A percentile compares a stretch with the other conserved stretches of the same genome.
Evolutionary conservation across 2,113 vertebrate genomes (phyloP).

Genomic region (Bucco capensis): DNA sequence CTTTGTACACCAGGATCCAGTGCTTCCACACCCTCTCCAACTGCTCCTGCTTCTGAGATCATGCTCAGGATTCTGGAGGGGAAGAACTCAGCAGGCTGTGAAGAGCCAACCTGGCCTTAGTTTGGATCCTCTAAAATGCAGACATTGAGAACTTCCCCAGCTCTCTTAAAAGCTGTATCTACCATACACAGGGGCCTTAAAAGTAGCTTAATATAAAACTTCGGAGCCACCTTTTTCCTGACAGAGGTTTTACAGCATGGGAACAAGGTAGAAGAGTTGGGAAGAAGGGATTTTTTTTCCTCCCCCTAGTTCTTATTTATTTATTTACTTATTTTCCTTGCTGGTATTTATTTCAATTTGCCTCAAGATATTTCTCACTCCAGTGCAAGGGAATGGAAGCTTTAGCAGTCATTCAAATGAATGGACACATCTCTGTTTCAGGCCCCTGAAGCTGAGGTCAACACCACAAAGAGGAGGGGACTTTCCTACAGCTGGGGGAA

Average conservation of each 20-base stretch:
- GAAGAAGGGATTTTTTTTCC: neutral
- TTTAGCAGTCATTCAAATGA: neutral
- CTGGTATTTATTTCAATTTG: neutral
- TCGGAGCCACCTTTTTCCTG: neutral
- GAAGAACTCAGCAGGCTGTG: fast-evolving
- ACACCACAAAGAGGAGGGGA: neutral
- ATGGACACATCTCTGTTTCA: neutral
- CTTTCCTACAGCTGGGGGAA: neutral
- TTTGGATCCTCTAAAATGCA: neutral
- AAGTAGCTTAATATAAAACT: neutral
- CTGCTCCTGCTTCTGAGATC: neutral
- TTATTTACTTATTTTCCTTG: neutral
- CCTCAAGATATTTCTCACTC: neutral
- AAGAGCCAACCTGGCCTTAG: neutral
- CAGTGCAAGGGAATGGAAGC: neutral
- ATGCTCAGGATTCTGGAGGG: neutral
- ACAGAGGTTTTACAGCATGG: neutral
- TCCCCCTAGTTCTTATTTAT: neutral
- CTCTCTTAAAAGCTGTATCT: neutral
- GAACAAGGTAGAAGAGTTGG: neutral
- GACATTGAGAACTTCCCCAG: neutral
- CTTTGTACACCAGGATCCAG: neutral
- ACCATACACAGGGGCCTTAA: neutral
- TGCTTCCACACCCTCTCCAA: neutral
- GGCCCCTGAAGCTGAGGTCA: neutral